These are phyloP conservation scores for Ctenosaura bakeri DNA, from an alignment of 2,797 vertebrate species.

Conservation along the genomic window DNA sequence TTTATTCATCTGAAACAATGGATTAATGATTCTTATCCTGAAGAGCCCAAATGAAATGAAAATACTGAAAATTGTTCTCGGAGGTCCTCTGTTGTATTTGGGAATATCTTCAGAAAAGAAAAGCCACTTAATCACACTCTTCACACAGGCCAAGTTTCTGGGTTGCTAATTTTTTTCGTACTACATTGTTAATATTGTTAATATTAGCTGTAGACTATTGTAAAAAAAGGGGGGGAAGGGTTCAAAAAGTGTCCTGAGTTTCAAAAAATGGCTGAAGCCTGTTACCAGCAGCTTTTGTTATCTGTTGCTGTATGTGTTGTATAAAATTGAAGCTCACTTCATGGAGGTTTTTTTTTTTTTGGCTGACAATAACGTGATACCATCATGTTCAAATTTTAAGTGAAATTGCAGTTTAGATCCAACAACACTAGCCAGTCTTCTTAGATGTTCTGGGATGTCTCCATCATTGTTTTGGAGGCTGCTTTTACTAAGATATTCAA, in stretches of 20 bases:
- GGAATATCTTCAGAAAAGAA: conserved; percentile 42
- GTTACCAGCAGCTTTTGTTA: conserved; percentile 63
- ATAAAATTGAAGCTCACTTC: conserved; percentile 61
- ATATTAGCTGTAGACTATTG: conserved; percentile 78
- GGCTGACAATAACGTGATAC: conserved; percentile 73
- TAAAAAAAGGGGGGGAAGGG: conserved; percentile 64
- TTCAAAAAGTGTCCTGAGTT: conserved; percentile 65
- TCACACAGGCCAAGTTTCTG: conserved; percentile 53
- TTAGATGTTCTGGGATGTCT: conserved; percentile 81
- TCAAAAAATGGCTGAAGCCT: conserved; percentile 65
- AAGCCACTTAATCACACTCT: conserved; percentile 44
- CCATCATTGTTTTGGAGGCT: conserved; percentile 84
- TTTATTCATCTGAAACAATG: conserved; percentile 47
- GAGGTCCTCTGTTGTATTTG: conserved; percentile 25
- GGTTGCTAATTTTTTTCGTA: conserved; percentile 58
- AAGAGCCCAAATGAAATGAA: conserved; percentile 48
- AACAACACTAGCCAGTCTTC: conserved; percentile 78
- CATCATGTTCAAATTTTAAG: conserved; percentile 78
- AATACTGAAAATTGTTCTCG: conserved; percentile 36
- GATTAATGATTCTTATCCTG: conserved; percentile 54
- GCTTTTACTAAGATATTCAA: conserved; percentile 86
- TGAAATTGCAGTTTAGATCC: conserved; percentile 81
- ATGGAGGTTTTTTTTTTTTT: conserved; percentile 62
- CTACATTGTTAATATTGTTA: conserved; percentile 80
- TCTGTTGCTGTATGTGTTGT: conserved; percentile 66